Evolutionary conservation across 2,797 vertebrate species (phyloP), one percentile per base, ranked within the genome.

Genomic region (Lagocephalus sceleratus): DNA sequence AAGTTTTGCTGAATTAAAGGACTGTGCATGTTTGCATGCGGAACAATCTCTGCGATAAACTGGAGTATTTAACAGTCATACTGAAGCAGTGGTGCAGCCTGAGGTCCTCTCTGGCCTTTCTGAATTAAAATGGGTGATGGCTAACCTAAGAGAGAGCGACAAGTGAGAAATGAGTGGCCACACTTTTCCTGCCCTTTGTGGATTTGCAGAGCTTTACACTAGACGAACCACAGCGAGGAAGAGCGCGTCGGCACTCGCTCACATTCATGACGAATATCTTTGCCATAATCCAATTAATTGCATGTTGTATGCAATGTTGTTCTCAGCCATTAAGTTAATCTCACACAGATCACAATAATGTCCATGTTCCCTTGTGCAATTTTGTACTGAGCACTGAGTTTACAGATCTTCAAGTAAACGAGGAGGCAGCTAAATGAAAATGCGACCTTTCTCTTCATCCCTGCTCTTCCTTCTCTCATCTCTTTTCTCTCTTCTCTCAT

Each of bases 201-300:
- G 47, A 69, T 63, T 67, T 78, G 12, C 46, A 80, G 73, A 73
- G 71, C 75, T 63, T 67, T 75, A 68, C 52, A 45, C 72, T 78
- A 68, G 78, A 67, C 75, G 67, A 52, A 60, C 53, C 60, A 71
- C 68, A 71, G 54, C 66, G 10, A 64, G 9, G 22, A 25, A 19
- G n/a, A 57, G 5, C 40, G 20, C n/a, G 26, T 40, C 22, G 52
- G 23, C 25, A 45, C 39, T 35, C 32, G 17, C 73, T 85, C 90
- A 68, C 81, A 90, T 90, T 87, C 83, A 68, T 88, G 88, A 89
- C 69, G 76, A 80, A 86, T 81, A 83, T 83, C 76, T 75, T 63
- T 63, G 21, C 67, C 62, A 60, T 89, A 85, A 89, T 88, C 88
- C 86, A 85, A 81, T 91, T 87, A 77, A 78, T 85, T 75, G 62